These are phyloP conservation scores for Caradrina kadenii DNA, from an alignment of 2,888 invertebrate species.

Conservation along the genomic window DNA sequence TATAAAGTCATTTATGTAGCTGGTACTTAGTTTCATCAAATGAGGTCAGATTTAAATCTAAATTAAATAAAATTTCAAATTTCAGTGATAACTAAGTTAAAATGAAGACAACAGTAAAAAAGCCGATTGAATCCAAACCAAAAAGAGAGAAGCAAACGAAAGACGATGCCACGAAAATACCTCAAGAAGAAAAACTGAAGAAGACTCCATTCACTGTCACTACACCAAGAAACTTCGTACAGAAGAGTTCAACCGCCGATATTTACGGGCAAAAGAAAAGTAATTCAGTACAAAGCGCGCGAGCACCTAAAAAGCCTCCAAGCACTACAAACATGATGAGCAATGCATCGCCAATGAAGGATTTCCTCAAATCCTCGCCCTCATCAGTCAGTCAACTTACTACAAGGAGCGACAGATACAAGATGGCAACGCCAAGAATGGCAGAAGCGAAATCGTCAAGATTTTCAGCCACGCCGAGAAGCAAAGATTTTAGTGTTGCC, in stretches of 20 bases:
- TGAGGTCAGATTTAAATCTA: too few species aligned
- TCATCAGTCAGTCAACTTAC: conserved; percentile 73
- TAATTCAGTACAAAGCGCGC: conserved; percentile 54
- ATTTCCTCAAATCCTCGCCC: conserved; percentile 77
- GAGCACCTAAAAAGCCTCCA: conserved; percentile 75
- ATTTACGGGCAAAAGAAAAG: conserved; percentile 80
- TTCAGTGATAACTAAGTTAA: conserved; percentile 35
- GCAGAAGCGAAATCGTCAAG: conserved; percentile 55
- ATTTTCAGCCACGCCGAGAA: conserved; percentile 54
- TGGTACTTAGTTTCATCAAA: too few species aligned
- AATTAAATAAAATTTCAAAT: not conserved
- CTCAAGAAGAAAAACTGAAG: conserved; percentile 77
- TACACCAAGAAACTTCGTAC: conserved; percentile 77
- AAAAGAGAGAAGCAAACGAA: conserved; percentile 67
- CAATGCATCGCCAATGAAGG: conserved; percentile 79
- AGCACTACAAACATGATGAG: conserved; percentile 58
- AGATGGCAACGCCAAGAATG: conserved; percentile 50
- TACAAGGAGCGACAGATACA: conserved; percentile 56
- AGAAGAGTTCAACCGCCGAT: conserved; percentile 78
- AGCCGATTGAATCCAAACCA: conserved; percentile 38
- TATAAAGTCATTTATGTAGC: too few species aligned
- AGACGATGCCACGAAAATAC: conserved; percentile 67
- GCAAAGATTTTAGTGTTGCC: conserved; percentile 74
- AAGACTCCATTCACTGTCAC: conserved; percentile 68
- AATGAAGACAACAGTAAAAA: conserved; percentile 74